Conservation (phyloP, 1,140 invertebrate genomes). For the Pseudomyrmex dendroicus region DNA sequence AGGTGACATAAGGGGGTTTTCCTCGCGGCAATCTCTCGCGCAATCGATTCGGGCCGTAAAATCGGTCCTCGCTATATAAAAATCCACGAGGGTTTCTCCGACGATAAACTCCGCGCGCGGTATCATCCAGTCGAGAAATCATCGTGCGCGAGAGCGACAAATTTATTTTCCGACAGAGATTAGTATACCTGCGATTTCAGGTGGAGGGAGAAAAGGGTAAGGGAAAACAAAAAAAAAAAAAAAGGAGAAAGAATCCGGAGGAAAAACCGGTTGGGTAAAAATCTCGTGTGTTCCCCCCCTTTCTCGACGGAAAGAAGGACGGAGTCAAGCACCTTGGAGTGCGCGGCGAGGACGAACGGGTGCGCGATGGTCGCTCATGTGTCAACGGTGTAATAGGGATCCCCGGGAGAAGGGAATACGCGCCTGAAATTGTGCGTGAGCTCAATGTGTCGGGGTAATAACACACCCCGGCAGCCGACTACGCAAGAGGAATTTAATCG, state of each 20-base stretch:
- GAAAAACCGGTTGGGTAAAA: slow-evolving; percentile 50
- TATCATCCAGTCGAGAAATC: slow-evolving; percentile 51
- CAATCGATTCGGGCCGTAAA: slow-evolving; percentile 34
- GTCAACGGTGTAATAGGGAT: slow-evolving; percentile 65
- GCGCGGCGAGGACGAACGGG: slow-evolving; percentile 1
- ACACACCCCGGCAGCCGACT: slow-evolving; percentile 22
- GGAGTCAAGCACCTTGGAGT: slow-evolving; percentile 48
- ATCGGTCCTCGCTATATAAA: slow-evolving; percentile 22
- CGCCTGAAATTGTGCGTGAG: slow-evolving; percentile 54
- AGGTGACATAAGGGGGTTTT: neutral
- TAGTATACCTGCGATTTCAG: slow-evolving; percentile 22
- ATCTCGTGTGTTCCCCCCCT: neutral
- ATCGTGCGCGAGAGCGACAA: slow-evolving; percentile 33
- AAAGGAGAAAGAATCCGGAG: slow-evolving; percentile 14
- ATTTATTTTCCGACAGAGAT: slow-evolving; percentile 56
- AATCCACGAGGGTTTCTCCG: neutral
- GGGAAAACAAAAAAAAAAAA: neutral
- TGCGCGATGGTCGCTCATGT: slow-evolving; percentile 63
- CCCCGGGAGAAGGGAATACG: slow-evolving; percentile 8
- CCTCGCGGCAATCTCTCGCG: slow-evolving; percentile 11
- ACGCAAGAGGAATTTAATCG: slow-evolving; percentile 51
- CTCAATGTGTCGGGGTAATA: slow-evolving; percentile 54
- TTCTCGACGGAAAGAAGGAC: slow-evolving; percentile 18
- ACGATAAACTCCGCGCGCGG: slow-evolving; percentile 1
- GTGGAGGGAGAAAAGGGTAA: neutral